phyloP scores from a whole-genome alignment of 2,888 invertebrate genomes.

The Falcaria lacertinaria region DNA sequence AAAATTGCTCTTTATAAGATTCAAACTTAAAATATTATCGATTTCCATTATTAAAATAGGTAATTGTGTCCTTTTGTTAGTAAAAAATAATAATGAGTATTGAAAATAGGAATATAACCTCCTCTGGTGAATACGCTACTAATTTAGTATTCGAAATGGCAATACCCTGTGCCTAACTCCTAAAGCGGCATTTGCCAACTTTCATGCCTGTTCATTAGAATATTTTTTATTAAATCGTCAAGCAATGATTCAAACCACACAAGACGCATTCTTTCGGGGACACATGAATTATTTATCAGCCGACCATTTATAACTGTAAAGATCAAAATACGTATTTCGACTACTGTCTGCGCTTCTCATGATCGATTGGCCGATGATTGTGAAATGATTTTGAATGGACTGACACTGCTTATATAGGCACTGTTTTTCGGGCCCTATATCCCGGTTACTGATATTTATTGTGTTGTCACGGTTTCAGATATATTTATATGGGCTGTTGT shows the following conservation, averaged over 20 bases:
- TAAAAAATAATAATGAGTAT: no score
- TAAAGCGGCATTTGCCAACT: no score
- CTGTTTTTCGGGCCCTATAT: background rate
- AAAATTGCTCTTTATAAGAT: no score
- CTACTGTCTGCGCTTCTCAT: conserved; percentile 4
- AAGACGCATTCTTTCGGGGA: conserved; percentile 3
- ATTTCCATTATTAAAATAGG: no score
- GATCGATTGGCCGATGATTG: conserved; percentile 3
- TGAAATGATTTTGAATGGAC: background rate
- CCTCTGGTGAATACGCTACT: no score
- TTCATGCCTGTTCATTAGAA: background rate
- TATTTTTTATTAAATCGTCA: background rate
- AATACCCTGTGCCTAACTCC: no score
- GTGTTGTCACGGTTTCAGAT: background rate
- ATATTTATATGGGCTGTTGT: background rate
- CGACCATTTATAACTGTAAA: conserved; percentile 5
- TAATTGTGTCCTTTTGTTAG: no score
- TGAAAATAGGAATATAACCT: no score
- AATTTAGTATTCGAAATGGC: no score
- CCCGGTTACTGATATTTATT: background rate
- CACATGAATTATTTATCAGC: conserved; percentile 7
- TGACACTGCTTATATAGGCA: background rate
- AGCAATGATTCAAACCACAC: background rate
- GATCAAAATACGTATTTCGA: conserved; percentile 4
- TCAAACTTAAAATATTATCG: no score